Evolutionary conservation across 2,888 invertebrate species (phyloP).

Genomic region (Drosophila macrospina): DNA sequence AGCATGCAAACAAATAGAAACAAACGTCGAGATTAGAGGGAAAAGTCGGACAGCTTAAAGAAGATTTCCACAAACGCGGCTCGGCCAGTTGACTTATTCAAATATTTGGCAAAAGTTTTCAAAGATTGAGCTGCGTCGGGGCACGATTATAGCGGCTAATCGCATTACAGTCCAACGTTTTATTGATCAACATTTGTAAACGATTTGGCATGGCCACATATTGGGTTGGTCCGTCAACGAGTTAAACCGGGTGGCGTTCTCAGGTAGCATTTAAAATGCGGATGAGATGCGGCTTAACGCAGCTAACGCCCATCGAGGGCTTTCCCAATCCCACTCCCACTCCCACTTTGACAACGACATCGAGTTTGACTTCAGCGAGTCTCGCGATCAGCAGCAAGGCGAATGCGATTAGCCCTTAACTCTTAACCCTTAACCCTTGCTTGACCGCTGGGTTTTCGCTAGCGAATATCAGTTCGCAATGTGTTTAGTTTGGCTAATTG

Average conservation of each 20-base stretch:
- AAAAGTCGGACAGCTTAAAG: conserved; percentile 66
- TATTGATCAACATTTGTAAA: conserved; percentile 85
- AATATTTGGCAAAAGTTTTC: conserved; percentile 81
- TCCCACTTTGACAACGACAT: conserved; percentile 1
- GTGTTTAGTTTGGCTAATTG: conserved; percentile 73
- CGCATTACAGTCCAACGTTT: conserved; percentile 74
- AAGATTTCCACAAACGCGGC: conserved; percentile 10
- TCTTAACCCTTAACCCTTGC: conserved; percentile 55
- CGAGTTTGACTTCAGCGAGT: conserved; percentile 9
- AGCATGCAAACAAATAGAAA: conserved; percentile 78
- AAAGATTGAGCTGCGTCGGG: conserved; percentile 66
- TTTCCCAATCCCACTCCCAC: conserved; percentile 38
- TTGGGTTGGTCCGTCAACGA: conserved; percentile 19
- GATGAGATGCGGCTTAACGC: conserved; percentile 67
- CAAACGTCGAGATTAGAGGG: conserved; percentile 67
- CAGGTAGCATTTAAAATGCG: conserved; percentile 39
- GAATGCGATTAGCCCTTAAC: conserved; percentile 74
- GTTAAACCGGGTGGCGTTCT: conserved; percentile 47
- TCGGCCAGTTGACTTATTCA: conserved; percentile 79
- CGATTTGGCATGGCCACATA: conserved; percentile 60
- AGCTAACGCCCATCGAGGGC: conserved; percentile 65
- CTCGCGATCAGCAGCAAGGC: conserved; percentile 66
- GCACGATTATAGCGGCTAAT: conserved; percentile 84
- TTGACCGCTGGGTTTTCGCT: conserved; percentile 7
- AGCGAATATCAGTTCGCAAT: conserved; percentile 16